Conservation (phyloP, 2,888 invertebrate species). For the Acanthopleura granulata region DNA sequence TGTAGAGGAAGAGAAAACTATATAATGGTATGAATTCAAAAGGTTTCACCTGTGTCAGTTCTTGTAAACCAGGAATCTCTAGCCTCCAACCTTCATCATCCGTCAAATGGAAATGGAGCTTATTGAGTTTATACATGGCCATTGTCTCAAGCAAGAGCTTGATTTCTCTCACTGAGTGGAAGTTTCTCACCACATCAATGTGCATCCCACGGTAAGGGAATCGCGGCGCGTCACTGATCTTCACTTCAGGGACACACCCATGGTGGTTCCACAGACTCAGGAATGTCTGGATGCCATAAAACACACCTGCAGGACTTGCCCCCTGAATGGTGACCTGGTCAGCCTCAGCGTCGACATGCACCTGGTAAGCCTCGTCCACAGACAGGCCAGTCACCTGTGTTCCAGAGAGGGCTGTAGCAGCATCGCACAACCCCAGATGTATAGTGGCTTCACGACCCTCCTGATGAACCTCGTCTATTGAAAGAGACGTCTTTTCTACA, state of each 20-base stretch:
- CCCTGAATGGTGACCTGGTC: background rate
- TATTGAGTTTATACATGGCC: slow-evolving; percentile 66
- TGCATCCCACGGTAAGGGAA: slow-evolving; percentile 61
- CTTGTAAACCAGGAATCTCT: slow-evolving; percentile 63
- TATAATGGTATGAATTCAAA: too few relatives aligned
- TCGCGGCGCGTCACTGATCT: slow-evolving; percentile 52
- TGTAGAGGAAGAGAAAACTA: too few relatives aligned
- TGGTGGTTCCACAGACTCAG: slow-evolving; percentile 35
- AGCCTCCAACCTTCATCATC: slow-evolving; percentile 68
- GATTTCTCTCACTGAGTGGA: slow-evolving; percentile 48
- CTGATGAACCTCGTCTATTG: background rate
- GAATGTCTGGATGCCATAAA: slow-evolving; percentile 56
- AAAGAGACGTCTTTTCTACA: background rate
- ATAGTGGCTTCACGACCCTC: too few relatives aligned
- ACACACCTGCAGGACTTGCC: slow-evolving; percentile 37
- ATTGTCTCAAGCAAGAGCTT: slow-evolving; percentile 57
- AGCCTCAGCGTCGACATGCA: background rate
- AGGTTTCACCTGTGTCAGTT: slow-evolving; percentile 56
- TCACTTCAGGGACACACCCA: slow-evolving; percentile 35
- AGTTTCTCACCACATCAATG: slow-evolving; percentile 61
- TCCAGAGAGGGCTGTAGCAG: too few relatives aligned
- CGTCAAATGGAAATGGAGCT: slow-evolving; percentile 63
- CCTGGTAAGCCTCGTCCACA: background rate
- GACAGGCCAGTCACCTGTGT: too few relatives aligned
- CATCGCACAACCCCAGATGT: too few relatives aligned